Evolutionary conservation across 2,888 invertebrate species (phyloP), one percentile per base, ranked within the genome.

Genomic region (Helobdella robusta): DNA sequence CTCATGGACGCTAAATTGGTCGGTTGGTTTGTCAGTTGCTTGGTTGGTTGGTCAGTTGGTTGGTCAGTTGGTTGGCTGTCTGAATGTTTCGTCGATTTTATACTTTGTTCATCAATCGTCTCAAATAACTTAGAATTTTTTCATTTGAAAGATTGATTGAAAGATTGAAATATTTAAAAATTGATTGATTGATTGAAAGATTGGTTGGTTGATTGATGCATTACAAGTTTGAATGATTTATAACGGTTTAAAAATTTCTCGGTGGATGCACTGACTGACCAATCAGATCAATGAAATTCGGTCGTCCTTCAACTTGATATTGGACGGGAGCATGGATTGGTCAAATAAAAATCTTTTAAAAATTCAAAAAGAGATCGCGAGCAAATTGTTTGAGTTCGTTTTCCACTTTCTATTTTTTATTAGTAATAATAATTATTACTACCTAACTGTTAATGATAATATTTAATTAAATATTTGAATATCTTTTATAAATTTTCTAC

Each of bases 1-100:
- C 63, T 70, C 15, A 71, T 74, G 32, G 80, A 80, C 71, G 73
- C 78, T 25, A 69, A 64, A 25, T 72, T 73, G 74, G 77, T 77
- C 60, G 61, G 66, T 62, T 30, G 23, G 44, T 5, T 56, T 32
- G 28, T n/a, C 50, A 34, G 28, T 62, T n/a, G n/a, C n/a, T n/a
- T n/a, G n/a, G n/a, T n/a, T n/a, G n/a, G n/a, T n/a, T n/a, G n/a
- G n/a, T n/a, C n/a, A n/a, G n/a, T n/a, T n/a, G n/a, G n/a, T n/a
- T n/a, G n/a, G n/a, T n/a, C n/a, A n/a, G n/a, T n/a, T n/a, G n/a
- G 8, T 11, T 20, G 11, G 6, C 60, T 46, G 25, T 44, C 18
- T 28, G 50, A 50, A 50, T 50, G 20, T 8, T 6, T 50, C 15
- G 15, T 15, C 11, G 8, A 40, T 11, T 40, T 40, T 40, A 18